Evolutionary conservation across 2,797 vertebrate species (phyloP), one percentile per base, ranked within the genome.

Genomic region (Pteropus rufus): DNA sequence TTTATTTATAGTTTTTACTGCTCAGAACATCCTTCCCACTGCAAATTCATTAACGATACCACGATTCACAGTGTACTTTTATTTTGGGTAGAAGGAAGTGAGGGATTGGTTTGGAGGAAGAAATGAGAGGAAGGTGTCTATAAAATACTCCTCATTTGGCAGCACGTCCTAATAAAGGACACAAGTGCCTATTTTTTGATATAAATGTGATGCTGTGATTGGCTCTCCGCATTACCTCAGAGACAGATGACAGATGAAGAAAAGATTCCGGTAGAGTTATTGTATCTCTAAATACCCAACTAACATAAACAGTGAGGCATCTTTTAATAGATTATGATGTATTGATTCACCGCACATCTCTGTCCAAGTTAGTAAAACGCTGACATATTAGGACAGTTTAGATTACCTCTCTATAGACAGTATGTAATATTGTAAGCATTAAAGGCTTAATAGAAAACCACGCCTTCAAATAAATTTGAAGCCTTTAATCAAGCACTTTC

Each of bases 181-280:
- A 79, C 8, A 46, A 31, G 46, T 39, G n/a, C 34, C 62, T 41
- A 41, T 49, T 60, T 79, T 95, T 72, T 83, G 67, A 60, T 83
- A 41, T 62, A 67, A 93, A 81, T 83, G 52, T 0, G 24, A 26
- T 54, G 19, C 29, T 67, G 58, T 65, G 73, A 34, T 39, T 65
- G 88, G 34, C 73, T 89, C 46, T 96, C 85, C n/a, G 49, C 12
- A 54, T 84, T 46, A 52, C 64, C 54, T 89, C 23, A 29, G 92
- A 92, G 60, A 81, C 76, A 94, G 83, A 93, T 31, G 91, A 95
- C 70, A 93, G 46, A 52, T 73, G 77, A 88, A 93, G 79, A 88
- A 91, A 95, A 70, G 73, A 92, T 34, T 81, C 67, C 60, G 15
- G 65, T 26, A 46, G 18, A 82, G 93, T 79, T 76, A 72, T 9